These are phyloP conservation scores for Eulimnadia texana DNA, from an alignment of 1,140 invertebrate species.

Conservation along the genomic window DNA sequence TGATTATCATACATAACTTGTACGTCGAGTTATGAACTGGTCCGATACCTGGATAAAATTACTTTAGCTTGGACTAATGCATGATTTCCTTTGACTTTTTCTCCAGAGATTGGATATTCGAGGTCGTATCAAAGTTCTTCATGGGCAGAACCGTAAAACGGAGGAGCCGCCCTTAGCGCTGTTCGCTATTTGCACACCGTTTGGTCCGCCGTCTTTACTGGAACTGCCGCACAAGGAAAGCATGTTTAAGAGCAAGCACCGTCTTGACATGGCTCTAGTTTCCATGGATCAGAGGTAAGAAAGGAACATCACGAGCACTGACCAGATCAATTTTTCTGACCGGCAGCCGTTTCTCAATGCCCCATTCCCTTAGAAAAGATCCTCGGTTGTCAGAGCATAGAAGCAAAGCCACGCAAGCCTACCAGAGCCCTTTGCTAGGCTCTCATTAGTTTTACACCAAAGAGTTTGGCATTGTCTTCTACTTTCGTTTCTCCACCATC, in stretches of 20 bases:
- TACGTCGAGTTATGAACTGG: too few relatives aligned
- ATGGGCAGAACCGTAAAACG: constrained; percentile 87
- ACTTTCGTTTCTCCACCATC: not conserved
- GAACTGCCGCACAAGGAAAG: constrained; percentile 87
- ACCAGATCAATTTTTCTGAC: too few relatives aligned
- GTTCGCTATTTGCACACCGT: constrained; percentile 94
- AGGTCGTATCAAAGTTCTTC: constrained; percentile 85
- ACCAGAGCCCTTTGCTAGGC: not conserved
- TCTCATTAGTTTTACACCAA: not conserved
- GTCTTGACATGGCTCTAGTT: constrained; percentile 83
- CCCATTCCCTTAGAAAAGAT: too few relatives aligned
- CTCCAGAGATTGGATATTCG: constrained; percentile 91
- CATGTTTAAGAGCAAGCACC: constrained; percentile 99
- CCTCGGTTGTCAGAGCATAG: too few relatives aligned
- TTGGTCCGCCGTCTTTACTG: constrained; percentile 80
- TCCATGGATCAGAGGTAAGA: constrained; percentile 88
- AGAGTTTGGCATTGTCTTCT: not conserved
- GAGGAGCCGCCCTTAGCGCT: constrained; percentile 85
- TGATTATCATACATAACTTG: too few relatives aligned
- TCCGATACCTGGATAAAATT: too few relatives aligned
- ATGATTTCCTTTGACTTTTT: constrained; percentile 5
- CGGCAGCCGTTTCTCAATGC: too few relatives aligned
- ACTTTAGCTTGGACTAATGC: too few relatives aligned
- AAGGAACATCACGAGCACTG: too few relatives aligned
- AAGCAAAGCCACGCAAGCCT: not conserved